Evolutionary conservation across 2,888 invertebrate species (phyloP), one percentile per base, ranked within the genome.

Genomic region (Uropetala carovei): DNA sequence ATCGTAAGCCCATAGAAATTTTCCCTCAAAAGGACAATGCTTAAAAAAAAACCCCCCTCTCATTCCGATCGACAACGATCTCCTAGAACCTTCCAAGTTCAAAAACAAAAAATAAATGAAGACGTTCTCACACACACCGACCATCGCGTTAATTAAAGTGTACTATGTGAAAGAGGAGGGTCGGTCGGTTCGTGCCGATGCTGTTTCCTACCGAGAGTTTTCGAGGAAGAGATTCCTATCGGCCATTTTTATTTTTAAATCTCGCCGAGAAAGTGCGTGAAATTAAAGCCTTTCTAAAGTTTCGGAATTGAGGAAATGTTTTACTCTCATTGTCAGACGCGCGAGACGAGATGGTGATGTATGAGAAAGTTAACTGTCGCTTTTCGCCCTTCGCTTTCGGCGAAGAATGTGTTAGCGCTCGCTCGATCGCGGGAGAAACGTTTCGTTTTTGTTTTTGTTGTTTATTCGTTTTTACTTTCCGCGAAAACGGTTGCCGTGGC

Each of bases 1-100:
- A 83, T 83, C 9, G 83, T 14, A 56, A 83, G 83, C 43, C 83
- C 82, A 43, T 82, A 43, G 43, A 75, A 82, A 82, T 82, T 82
- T 83, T 83, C 83, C 83, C 83, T 83, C 18, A 4, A n/a, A 56
- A 56, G 56, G 56, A 56, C 56, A 18, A 56, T 56, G 83, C 83
- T 5, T 56, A 57, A 43, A 13, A n/a, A n/a, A n/a, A n/a, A n/a
- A n/a, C n/a, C n/a, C n/a, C 83, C 43, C 43, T 43, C 43, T 43
- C 43, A 43, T 43, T 43, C 43, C 43, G 43, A 3, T 56, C 10
- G 56, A 18, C 43, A 83, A 83, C n/a, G 27, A 57, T 57, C n/a
- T 56, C 1, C 43, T 18, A 3, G n/a, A 83, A 83, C 16, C 82
- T 30, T 82, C 82, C 82, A 82, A 27, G 18, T 43, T 43, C 8